Percentiles rank a stretch among this genome's conserved stretches.
These are phyloP conservation scores for Rhea pennata DNA, from an alignment of 2,113 vertebrate species.

Conservation along the genomic window DNA sequence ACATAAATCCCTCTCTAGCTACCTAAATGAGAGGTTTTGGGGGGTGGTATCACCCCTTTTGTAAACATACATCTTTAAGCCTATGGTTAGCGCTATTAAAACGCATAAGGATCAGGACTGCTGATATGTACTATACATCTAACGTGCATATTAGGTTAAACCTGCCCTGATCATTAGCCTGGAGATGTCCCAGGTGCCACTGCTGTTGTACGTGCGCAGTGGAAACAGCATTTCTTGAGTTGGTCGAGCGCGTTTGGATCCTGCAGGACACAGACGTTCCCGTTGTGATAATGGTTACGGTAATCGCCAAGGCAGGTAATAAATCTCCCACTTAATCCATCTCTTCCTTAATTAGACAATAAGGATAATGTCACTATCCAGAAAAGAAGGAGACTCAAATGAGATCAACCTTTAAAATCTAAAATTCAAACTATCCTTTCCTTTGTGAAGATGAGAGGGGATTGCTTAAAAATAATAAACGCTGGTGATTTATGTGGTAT, in stretches of 20 bases:
- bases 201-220: background rate
- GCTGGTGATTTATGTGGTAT: background rate
- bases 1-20: background rate
- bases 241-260: background rate
- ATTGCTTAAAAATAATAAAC: constrained; percentile 39
- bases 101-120: fast-evolving
- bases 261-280: background rate
- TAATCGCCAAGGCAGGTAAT: constrained; percentile 20
- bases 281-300: background rate
- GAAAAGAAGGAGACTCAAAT: background rate
- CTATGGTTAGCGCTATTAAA: background rate
- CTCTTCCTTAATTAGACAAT: constrained; percentile 44
- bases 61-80: background rate
- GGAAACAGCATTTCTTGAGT: background rate
- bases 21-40: background rate
- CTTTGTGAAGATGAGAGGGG: background rate
- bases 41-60: background rate
- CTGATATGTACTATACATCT: background rate
- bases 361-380: background rate
- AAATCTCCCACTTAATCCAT: constrained; percentile 12
- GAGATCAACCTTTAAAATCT: constrained; percentile 39
- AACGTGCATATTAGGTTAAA: background rate
- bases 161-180: background rate
- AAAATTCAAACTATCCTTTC: constrained; percentile 30
- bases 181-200: background rate